phyloP scores from a whole-genome alignment of 1,140 invertebrate species.

The Drosophila sproati region DNA sequence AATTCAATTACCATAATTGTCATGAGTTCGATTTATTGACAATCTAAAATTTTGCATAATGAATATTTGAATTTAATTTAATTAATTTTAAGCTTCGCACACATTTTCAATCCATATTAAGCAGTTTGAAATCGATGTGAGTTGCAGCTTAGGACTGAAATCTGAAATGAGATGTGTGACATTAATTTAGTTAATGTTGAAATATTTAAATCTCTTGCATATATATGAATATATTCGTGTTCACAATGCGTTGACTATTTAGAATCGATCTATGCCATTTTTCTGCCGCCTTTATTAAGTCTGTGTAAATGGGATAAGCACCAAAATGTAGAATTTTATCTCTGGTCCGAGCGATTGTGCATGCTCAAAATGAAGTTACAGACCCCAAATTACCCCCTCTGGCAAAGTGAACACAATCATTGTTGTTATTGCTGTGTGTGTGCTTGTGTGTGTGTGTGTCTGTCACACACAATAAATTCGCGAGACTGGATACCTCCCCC shows the following conservation, averaged over 20 bases:
- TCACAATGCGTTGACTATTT: not conserved
- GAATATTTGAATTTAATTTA: not conserved
- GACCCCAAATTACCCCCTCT: not conserved
- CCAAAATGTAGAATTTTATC: slow-evolving; percentile 23
- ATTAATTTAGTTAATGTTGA: too few species aligned
- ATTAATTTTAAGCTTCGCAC: too few species aligned
- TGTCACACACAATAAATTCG: slow-evolving; percentile 35
- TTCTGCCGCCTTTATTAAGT: slow-evolving; percentile 7
- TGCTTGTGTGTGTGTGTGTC: not conserved
- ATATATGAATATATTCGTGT: not conserved
- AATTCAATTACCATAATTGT: slow-evolving; percentile 50
- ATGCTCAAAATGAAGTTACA: slow-evolving; percentile 34
- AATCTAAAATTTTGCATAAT: slow-evolving; percentile 30
- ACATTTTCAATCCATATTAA: not conserved
- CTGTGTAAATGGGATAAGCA: slow-evolving; percentile 33
- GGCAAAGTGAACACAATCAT: slow-evolving; percentile 26
- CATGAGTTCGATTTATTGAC: slow-evolving; percentile 21
- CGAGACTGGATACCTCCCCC: slow-evolving; percentile 5
- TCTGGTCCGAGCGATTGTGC: slow-evolving; percentile 27
- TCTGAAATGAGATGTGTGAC: too few species aligned
- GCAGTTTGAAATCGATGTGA: too few species aligned
- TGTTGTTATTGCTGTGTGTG: slow-evolving; percentile 4
- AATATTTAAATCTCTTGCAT: too few species aligned
- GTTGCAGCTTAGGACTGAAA: too few species aligned
- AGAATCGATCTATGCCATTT: slow-evolving; percentile 1